These are phyloP conservation scores for Rhadina sibilatrix DNA, from an alignment of 2,113 vertebrate genomes.

Conservation along the genomic window DNA sequence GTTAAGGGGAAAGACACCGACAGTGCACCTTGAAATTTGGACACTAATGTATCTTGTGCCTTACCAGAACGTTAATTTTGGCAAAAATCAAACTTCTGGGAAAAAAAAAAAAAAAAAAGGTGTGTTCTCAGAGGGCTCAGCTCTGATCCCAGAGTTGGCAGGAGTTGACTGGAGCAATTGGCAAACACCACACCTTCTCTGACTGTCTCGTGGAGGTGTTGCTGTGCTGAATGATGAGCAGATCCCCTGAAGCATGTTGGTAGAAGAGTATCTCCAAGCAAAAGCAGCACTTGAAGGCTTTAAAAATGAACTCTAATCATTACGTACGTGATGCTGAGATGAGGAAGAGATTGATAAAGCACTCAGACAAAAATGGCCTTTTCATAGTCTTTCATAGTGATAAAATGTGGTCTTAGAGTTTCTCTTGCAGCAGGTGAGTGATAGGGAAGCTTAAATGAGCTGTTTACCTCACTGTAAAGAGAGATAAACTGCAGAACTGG, in stretches of 20 bases:
- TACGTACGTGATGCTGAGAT: background rate
- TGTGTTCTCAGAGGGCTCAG: background rate
- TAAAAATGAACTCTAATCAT: background rate
- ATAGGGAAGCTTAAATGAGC: background rate
- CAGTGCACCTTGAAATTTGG: background rate
- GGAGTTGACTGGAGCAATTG: accelerated
- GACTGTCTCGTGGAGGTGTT: background rate
- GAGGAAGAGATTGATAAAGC: background rate
- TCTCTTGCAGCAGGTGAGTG: background rate
- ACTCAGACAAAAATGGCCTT: background rate
- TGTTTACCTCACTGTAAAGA: background rate
- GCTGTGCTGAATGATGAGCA: background rate
- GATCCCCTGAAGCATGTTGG: background rate
- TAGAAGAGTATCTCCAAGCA: background rate
- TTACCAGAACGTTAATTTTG: background rate
- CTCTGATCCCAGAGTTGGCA: background rate
- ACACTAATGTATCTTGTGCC: background rate
- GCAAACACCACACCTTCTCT: background rate
- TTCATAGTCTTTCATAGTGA: background rate
- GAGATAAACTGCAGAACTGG: background rate
- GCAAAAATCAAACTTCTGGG: background rate
- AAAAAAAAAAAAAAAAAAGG: background rate
- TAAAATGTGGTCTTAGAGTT: background rate
- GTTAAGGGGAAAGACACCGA: background rate
- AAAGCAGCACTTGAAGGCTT: background rate